Conservation (phyloP, 2,797 vertebrate species). For the Cercopithecus mitis region DNA sequence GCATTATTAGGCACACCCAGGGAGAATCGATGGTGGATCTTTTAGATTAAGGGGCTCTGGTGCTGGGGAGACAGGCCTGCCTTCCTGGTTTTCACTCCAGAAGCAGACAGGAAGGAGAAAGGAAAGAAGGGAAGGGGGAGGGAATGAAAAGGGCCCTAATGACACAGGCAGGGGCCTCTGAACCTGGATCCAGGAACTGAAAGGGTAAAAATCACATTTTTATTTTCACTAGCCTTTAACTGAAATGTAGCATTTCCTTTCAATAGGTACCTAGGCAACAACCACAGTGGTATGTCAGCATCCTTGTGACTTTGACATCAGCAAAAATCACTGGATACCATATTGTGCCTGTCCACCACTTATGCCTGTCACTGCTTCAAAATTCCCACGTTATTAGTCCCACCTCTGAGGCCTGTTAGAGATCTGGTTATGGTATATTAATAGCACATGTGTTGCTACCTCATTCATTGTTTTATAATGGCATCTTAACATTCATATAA, state of each 20-base stretch:
- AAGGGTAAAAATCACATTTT: background rate
- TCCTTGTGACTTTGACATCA: background rate
- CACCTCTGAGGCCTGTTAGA: rapidly evolving
- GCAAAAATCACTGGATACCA: rapidly evolving
- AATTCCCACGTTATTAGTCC: rapidly evolving
- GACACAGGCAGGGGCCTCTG: background rate
- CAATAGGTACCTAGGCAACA: rapidly evolving
- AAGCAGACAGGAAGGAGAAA: background rate
- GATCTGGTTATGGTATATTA: rapidly evolving
- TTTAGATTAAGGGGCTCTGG: too few species aligned
- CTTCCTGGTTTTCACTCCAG: background rate
- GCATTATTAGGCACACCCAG: rapidly evolving
- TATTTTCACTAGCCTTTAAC: background rate
- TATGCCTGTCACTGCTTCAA: background rate
- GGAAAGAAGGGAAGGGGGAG: rapidly evolving
- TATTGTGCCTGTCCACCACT: rapidly evolving
- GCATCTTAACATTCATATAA: background rate
- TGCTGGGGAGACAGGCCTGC: background rate
- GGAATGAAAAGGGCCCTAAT: background rate
- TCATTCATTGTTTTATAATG: background rate
- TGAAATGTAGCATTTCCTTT: background rate
- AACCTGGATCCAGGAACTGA: background rate
- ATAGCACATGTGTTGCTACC: background rate
- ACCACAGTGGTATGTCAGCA: rapidly evolving
- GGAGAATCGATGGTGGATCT: rapidly evolving